Base-by-base conservation (phyloP, 2,888 invertebrate species). In the Sphaerophoria taeniata region DNA sequence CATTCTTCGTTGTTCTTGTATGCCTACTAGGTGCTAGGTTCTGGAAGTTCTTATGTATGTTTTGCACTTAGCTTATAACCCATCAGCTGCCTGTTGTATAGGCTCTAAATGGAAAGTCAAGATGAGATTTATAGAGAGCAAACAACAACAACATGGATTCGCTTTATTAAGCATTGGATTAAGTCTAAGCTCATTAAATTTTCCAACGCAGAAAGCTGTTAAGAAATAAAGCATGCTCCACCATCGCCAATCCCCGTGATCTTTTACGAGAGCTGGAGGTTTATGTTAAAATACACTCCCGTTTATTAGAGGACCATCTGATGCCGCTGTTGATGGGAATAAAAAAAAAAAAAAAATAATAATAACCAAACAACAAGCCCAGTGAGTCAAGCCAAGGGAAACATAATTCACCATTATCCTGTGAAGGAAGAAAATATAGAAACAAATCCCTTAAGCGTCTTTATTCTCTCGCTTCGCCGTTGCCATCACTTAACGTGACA, bases 241-340 rank as follows among this genome's bases (percentile, higher is more conserved):
- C 49, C 43, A n/a, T n/a, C n/a, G n/a, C n/a, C 67, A 49, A 58
- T 75, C 58, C 58, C 39, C 31, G 31, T 51, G 7, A 2, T 3
- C 11, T 43, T 43, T 5, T 5, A 36, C 47, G 36, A 33, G 45
- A 43, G 39, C 39, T n/a, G 4, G 63, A 63, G 65, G 39, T 43
- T 36, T 47, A 51, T 69, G 24, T 53, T 61, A 34, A 79, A 58
- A 72, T 67, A 53, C 58, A 79, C 63, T 76, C 45, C 34, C 56
- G 82, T 77, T 61, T 69, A 82, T 82, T 77, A 69, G 55, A 82
- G 77, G 49, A 70, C 69, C 82, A 82, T 82, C 72, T 82, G 82
- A 60, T 51, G 61, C 53, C 55, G 58, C n/a, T 45, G 12, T 33
- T 4, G 16, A 63, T 49, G 70, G 14, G 39, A 31, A 33, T 7